These are phyloP conservation scores for Osmoderma eremita DNA, from an alignment of 2,888 invertebrate species.

Conservation along the genomic window DNA sequence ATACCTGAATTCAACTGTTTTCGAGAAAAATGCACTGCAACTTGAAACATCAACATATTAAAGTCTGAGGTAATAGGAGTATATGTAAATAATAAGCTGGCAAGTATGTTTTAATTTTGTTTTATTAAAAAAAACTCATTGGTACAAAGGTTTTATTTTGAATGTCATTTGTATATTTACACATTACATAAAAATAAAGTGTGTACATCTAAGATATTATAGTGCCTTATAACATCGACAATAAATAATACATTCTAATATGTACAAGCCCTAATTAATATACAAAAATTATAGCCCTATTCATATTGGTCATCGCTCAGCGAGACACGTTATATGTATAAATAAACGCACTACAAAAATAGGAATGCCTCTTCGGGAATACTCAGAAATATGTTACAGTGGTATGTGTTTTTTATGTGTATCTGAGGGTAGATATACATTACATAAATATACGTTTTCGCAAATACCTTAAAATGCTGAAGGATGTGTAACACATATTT, in stretches of 20 bases:
- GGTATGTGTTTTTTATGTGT: slow-evolving; percentile 17
- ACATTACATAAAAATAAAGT: slow-evolving; percentile 46
- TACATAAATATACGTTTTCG: too few relatives aligned
- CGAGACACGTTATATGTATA: slow-evolving; percentile 33
- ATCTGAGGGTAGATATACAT: slow-evolving; percentile 23
- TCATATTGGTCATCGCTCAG: slow-evolving; percentile 29
- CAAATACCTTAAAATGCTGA: slow-evolving; percentile 23
- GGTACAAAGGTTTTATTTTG: slow-evolving; percentile 55
- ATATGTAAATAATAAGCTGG: background rate
- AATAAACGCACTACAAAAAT: slow-evolving; percentile 41
- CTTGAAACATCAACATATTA: too few relatives aligned
- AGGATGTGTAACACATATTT: slow-evolving; percentile 24
- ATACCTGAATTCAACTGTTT: too few relatives aligned
- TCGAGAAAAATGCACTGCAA: too few relatives aligned
- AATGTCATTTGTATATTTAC: slow-evolving; percentile 49
- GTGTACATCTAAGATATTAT: slow-evolving; percentile 34
- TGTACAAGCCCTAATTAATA: slow-evolving; percentile 36
- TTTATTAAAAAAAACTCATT: slow-evolving; percentile 55
- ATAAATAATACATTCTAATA: slow-evolving; percentile 40
- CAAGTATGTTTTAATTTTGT: slow-evolving; percentile 27
- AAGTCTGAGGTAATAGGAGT: too few relatives aligned
- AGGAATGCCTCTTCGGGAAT: slow-evolving; percentile 37
- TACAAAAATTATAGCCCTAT: slow-evolving; percentile 34
- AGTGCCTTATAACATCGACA: slow-evolving; percentile 42
- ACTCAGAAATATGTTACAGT: slow-evolving; percentile 25